Base-by-base conservation (phyloP, 2,888 invertebrate genomes). In the Biston betularia region DNA sequence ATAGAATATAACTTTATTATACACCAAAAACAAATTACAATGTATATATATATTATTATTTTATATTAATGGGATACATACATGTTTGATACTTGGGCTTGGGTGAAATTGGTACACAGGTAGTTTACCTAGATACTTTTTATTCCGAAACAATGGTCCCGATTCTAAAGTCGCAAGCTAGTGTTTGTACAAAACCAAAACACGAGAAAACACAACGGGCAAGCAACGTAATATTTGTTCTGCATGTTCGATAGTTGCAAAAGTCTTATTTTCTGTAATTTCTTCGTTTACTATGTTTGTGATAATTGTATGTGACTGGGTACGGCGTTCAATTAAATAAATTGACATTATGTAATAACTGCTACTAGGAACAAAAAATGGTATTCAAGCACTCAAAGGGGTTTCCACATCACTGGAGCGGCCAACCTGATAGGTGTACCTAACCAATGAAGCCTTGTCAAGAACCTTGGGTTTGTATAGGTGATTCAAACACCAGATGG, bases 341-440 rank as follows among this genome's bases (percentile, higher is more conserved):
- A 53, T 38, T 53, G 14, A 38, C 38, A 9, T 52, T 52, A 52
- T 52, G 38, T 52, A 52, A 24, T 24, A 24, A 24, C 24, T 24
- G 24, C 24, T 24, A 24, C 24, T 24, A 24, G 1, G 24, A 52
- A 7, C 49, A n/a, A n/a, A 14, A 45, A 6, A 1, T 4, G 7
- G n/a, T 5, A 7, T 7, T 6, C 6, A 5, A 24, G 24, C 14
- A 5, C 15, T 15, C 9, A 14, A 10, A 24, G 6, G 48, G 48
- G 0, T 24, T 10, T 46, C n/a, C 46, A 24, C 8, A 24, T 24
- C 44, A n/a, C 9, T 44, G 50, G 11, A 35, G 33, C 40, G 5
- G 11, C 54, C n/a, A 50, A 60, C 60, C 50, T 35, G 65, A 65
- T 65, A 60, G 45, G 50, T 52, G 40, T 15, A 55, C 65, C 60